Percentiles rank a stretch among this genome's conserved stretches.
Evolutionary conservation across 2,113 vertebrate species (phyloP).

Genomic region (Ondatra zibethicus): DNA sequence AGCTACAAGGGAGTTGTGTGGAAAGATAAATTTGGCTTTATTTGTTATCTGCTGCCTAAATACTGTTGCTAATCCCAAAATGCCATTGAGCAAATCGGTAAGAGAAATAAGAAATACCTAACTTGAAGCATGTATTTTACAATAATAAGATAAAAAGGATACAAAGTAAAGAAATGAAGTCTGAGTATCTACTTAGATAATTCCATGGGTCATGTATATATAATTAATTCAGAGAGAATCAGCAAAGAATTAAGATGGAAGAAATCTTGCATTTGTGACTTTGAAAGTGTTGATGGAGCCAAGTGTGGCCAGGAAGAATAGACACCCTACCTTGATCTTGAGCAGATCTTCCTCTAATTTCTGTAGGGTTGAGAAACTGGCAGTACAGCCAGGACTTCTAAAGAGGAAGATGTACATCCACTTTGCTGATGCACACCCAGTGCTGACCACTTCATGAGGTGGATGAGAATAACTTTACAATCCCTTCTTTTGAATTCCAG

Average conservation of each 20-base stretch:
- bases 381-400: not conserved
- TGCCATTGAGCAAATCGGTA: not conserved
- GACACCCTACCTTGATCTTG: not conserved
- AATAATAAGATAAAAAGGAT: not conserved
- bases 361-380: not conserved
- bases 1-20: not conserved
- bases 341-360: not conserved
- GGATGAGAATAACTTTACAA: not conserved
- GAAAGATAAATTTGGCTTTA: not conserved
- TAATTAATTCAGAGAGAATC: constrained; percentile 77
- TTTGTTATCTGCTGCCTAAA: constrained; percentile 30
- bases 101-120: not conserved
- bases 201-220: constrained; percentile 72
- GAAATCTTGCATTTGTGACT: constrained; percentile 62
- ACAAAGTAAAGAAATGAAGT: constrained; percentile 30
- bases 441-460: not conserved
- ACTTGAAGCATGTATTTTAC: not conserved
- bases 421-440: not conserved
- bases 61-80: not conserved
- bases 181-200: not conserved
- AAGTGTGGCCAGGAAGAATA: constrained; percentile 54
- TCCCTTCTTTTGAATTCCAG: not conserved
- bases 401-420: not conserved
- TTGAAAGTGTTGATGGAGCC: constrained; percentile 38
- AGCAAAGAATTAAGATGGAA: constrained; percentile 54